These are phyloP conservation scores for Acanthurus lineatus DNA, from an alignment of 2,797 vertebrate species.

Conservation along the genomic window DNA sequence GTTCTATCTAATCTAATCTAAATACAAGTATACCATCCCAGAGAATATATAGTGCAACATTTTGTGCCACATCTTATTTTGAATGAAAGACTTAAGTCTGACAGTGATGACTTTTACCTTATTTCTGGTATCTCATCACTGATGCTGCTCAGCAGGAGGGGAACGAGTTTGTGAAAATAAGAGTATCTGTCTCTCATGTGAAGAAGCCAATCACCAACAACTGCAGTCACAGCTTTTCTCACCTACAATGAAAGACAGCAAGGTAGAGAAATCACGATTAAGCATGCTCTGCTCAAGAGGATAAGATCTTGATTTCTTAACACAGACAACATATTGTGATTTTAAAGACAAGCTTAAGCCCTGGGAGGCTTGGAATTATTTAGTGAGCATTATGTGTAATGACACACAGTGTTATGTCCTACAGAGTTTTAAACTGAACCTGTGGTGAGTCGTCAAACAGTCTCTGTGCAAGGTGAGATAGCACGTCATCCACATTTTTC, in stretches of 20 bases:
- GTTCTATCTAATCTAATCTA: too few species aligned
- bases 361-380: not conserved
- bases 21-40: not conserved
- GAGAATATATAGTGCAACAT: not conserved
- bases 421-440: slow-evolving; percentile 77
- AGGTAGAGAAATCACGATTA: not conserved
- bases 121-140: slow-evolving; percentile 92
- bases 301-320: not conserved
- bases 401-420: not conserved
- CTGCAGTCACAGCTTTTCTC: slow-evolving; percentile 88
- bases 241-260: slow-evolving; percentile 83
- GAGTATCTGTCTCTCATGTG: slow-evolving; percentile 93
- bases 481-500: slow-evolving; percentile 92
- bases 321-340: not conserved
- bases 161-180: slow-evolving; percentile 94
- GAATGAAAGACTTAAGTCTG: too few species aligned
- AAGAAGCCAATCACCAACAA: slow-evolving; percentile 93
- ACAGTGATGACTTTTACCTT: slow-evolving; percentile 73
- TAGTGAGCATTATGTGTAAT: not conserved
- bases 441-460: slow-evolving; percentile 95
- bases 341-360: not conserved
- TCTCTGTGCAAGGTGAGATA: slow-evolving; percentile 94
- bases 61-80: not conserved
- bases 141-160: slow-evolving; percentile 91
- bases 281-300: not conserved